These are phyloP conservation scores for Ceratosolen fusciceps DNA, from an alignment of 1,140 invertebrate species.

Conservation along the genomic window DNA sequence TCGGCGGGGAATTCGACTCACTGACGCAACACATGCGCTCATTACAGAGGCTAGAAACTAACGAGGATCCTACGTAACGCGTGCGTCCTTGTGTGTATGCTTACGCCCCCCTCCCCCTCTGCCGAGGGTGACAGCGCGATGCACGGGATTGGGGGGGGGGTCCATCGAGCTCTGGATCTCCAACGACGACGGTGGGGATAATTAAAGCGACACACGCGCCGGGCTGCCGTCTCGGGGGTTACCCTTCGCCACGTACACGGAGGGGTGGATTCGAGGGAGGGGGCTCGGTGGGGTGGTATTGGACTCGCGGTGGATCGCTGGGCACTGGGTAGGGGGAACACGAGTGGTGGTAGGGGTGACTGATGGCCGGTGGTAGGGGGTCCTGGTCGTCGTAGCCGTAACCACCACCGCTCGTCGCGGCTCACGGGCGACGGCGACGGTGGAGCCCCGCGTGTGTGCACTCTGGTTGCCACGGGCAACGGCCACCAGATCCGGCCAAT, in stretches of 20 bases:
- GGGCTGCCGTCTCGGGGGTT: conserved; percentile 39
- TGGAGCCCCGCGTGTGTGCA: not conserved
- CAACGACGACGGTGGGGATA: conserved; percentile 60
- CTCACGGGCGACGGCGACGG: too few species aligned
- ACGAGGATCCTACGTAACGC: not conserved
- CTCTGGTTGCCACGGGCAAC: conserved; percentile 64
- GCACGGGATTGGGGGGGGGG: conserved; percentile 40
- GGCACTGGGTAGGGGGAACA: too few species aligned
- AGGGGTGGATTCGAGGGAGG: too few species aligned
- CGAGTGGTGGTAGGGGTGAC: too few species aligned
- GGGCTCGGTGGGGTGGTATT: too few species aligned
- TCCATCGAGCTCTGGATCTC: conserved; percentile 18
- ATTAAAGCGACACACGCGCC: conserved; percentile 58
- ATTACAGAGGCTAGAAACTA: not conserved
- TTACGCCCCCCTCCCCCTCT: too few species aligned
- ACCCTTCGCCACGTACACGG: too few species aligned
- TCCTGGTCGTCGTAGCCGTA: too few species aligned
- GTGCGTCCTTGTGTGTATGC: conserved; percentile 1
- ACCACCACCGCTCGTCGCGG: too few species aligned
- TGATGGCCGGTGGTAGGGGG: too few species aligned
- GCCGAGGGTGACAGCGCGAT: too few species aligned
- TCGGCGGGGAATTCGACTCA: not conserved
- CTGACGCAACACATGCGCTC: not conserved
- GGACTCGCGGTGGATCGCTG: too few species aligned
- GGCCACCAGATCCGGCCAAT: conserved; percentile 67